These are phyloP conservation scores for Pteria penguin DNA, from an alignment of 2,888 invertebrate species.

Conservation along the genomic window DNA sequence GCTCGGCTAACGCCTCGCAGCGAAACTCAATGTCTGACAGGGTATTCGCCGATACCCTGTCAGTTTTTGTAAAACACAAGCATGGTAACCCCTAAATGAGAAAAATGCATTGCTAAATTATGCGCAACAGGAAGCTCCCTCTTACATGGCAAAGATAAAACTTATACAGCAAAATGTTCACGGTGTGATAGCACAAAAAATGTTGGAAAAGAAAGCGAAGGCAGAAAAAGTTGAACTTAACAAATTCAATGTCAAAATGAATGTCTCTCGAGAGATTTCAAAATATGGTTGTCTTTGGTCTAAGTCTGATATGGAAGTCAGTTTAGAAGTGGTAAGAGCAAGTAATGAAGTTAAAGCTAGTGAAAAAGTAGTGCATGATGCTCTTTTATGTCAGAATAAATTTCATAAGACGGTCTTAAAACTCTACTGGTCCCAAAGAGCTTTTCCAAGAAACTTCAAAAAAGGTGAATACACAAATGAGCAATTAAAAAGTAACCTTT, in stretches of 20 bases:
- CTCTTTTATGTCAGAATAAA: background rate
- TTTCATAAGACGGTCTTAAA: conserved; percentile 3
- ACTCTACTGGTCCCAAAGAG: background rate
- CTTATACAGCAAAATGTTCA: background rate
- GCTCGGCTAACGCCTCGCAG: too few relatives aligned
- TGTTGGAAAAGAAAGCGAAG: background rate
- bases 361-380: background rate
- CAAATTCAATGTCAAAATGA: conserved; percentile 6
- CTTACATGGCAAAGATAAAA: background rate
- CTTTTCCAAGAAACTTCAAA: background rate
- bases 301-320: background rate
- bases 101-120: conserved; percentile 18
- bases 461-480: background rate
- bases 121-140: conserved; percentile 10
- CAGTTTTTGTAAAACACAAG: too few relatives aligned
- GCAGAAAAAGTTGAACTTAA: conserved; percentile 6
- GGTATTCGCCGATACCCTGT: too few relatives aligned
- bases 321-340: background rate
- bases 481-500: background rate
- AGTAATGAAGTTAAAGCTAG: background rate
- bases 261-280: conserved; percentile 1
- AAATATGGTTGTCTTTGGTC: conserved; percentile 3
- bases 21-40: too few relatives aligned
- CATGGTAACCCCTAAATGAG: too few relatives aligned
- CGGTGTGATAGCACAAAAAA: background rate